Evolutionary conservation across 2,113 vertebrate species (phyloP), one percentile per base, ranked within the genome.

Genomic region (Terrapene triunguis): DNA sequence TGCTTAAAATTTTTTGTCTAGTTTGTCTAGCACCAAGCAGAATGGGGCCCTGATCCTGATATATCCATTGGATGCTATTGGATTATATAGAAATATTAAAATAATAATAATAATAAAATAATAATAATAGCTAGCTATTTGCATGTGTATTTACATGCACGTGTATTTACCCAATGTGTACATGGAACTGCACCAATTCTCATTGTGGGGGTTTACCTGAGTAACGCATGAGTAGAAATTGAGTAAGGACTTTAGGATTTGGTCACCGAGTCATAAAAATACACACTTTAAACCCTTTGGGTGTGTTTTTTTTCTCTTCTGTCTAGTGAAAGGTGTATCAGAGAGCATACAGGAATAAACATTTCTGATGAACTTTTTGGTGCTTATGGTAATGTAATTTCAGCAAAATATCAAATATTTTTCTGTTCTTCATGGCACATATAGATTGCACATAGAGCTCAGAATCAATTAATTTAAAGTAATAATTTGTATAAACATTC

Each of bases 381-480:
- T 87, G 88, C 65, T 72, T 57, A 5, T 21, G 16, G 80, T 82
- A 65, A 65, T 72, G 78, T 59, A 87, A 94, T 81, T 92, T 78
- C 80, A 90, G 83, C 79, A 94, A 96, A 97, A 95, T 91, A 96
- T 89, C 90, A 96, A 90, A 93, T 72, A 22, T 86, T 59, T 74
- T 97, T 94, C 92, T 80, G 93, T 95, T 97, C 97, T 93, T 91
- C 95, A 81, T 91, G 95, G 97, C 96, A 97, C 83, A 95, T 97
- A 98, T 51, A 97, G 96, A 97, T 98, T 94, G 92, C 78, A 91
- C 94, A 97, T 79, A 88, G 95, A 98, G 98, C 94, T 97, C 93
- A 92, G 93, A 98, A 98, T 98, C 98, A 98, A 99, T 99, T 99
- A 98, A 98, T 98, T 98, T 98, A 98, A 98, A 98, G 98, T 97